phyloP scores from a whole-genome alignment of 1,140 invertebrate species.

The Drosophila kurseongensis region DNA sequence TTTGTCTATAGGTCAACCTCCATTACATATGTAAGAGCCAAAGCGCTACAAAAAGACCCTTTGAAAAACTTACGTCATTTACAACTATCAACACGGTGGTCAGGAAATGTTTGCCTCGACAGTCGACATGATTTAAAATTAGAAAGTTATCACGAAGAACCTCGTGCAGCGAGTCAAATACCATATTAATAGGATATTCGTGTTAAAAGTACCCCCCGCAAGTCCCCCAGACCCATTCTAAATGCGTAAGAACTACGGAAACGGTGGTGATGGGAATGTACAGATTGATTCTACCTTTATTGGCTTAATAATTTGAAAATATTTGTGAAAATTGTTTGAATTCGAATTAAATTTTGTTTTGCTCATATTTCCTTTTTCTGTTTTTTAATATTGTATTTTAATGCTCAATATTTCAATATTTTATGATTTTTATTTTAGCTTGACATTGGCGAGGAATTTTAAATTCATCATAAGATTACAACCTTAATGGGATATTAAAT shows the following conservation, averaged over 20 bases:
- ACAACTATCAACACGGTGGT: not conserved
- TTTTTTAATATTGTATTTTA: no score
- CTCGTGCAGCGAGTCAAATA: slow-evolving; percentile 34
- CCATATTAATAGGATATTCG: slow-evolving; percentile 46
- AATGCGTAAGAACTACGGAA: slow-evolving; percentile 4
- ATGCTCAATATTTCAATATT: no score
- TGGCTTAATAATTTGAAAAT: no score
- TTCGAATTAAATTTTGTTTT: no score
- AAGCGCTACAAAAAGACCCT: not conserved
- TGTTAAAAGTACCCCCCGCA: slow-evolving; percentile 30
- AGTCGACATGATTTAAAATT: slow-evolving; percentile 42
- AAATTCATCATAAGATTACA: no score
- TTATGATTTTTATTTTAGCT: no score
- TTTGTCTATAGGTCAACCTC: slow-evolving; percentile 8
- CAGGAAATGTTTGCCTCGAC: not conserved
- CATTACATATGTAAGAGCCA: slow-evolving; percentile 15
- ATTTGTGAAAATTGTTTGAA: no score
- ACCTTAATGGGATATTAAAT: no score
- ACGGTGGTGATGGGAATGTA: slow-evolving; percentile 9
- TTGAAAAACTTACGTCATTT: slow-evolving; percentile 34
- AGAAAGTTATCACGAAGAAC: slow-evolving; percentile 36
- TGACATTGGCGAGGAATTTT: no score
- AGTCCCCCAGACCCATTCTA: not conserved
- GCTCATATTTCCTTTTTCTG: no score
- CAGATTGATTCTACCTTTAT: not conserved